Percentiles rank a stretch among this genome's conserved stretches.
These are phyloP conservation scores for Spodoptera exigua DNA, from an alignment of 2,888 invertebrate species.

Conservation along the genomic window DNA sequence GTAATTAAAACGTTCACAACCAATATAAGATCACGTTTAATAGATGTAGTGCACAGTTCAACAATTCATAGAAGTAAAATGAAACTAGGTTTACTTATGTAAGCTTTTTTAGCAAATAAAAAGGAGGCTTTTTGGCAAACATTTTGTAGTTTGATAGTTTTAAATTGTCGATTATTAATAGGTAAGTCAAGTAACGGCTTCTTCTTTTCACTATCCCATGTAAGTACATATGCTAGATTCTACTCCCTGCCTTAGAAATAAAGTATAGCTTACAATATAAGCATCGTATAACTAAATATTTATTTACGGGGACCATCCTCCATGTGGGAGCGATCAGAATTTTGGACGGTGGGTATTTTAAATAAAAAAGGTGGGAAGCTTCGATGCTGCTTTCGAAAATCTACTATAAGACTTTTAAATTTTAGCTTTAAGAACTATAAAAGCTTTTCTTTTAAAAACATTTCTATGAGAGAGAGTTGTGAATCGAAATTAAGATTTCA, in stretches of 20 bases:
- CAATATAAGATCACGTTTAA: constrained; percentile 69
- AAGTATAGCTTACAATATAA: constrained; percentile 74
- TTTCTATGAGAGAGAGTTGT: constrained; percentile 79
- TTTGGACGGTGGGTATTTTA: constrained; percentile 70
- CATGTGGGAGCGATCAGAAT: constrained; percentile 79
- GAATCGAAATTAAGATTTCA: constrained; percentile 74
- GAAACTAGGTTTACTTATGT: constrained; percentile 67
- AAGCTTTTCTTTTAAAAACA: constrained; percentile 70
- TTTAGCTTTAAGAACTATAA: constrained; percentile 72
- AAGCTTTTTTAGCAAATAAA: constrained; percentile 86
- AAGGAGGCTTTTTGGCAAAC: constrained; percentile 81
- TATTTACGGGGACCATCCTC: constrained; percentile 86
- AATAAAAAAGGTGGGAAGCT: constrained; percentile 70
- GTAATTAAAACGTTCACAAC: constrained; percentile 66
- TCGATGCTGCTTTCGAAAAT: constrained; percentile 72
- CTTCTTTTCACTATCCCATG: constrained; percentile 71
- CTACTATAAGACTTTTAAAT: constrained; percentile 76
- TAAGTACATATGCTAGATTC: constrained; percentile 79
- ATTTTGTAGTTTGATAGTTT: constrained; percentile 79
- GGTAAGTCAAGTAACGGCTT: constrained; percentile 65
- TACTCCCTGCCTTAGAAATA: constrained; percentile 80
- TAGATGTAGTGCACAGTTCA: constrained; percentile 81
- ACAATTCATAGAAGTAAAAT: constrained; percentile 74
- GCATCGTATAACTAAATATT: constrained; percentile 73
- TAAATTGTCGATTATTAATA: constrained; percentile 76